Evolutionary conservation across 2,113 vertebrate genomes (phyloP).

Genomic region (Strix uralensis): DNA sequence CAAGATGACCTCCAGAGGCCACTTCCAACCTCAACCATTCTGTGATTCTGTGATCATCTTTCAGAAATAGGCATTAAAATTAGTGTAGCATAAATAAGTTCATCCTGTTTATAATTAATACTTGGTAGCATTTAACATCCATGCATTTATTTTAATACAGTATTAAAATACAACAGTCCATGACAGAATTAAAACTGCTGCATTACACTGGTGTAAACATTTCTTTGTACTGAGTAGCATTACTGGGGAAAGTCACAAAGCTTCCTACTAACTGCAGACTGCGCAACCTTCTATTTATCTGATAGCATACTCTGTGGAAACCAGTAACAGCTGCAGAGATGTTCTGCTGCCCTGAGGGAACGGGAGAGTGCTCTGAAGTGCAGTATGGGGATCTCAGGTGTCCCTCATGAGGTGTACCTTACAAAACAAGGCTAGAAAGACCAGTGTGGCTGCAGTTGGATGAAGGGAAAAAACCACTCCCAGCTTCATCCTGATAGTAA

Average conservation of each 20-base stretch:
- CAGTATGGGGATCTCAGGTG: background rate
- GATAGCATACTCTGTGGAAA: background rate
- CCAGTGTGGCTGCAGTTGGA: background rate
- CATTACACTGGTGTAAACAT: background rate
- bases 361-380: background rate
- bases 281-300: background rate
- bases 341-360: background rate
- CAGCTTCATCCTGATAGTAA: background rate
- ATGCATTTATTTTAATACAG: background rate
- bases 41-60: background rate
- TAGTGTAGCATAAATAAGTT: background rate
- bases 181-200: background rate
- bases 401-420: background rate
- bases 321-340: background rate
- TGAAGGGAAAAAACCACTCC: background rate
- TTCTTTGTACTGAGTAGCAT: background rate
- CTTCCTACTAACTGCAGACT: background rate
- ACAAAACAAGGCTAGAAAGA: slow-evolving; percentile 14
- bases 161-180: background rate
- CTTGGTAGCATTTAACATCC: background rate
- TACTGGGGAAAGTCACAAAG: background rate
- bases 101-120: background rate
- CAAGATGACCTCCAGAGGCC: background rate
- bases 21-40: background rate
- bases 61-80: background rate